Evolutionary conservation across 30 jellyfish, hydroid and myxozoan genomes (phyloP).

Genomic region (Aurelia sp.): DNA sequence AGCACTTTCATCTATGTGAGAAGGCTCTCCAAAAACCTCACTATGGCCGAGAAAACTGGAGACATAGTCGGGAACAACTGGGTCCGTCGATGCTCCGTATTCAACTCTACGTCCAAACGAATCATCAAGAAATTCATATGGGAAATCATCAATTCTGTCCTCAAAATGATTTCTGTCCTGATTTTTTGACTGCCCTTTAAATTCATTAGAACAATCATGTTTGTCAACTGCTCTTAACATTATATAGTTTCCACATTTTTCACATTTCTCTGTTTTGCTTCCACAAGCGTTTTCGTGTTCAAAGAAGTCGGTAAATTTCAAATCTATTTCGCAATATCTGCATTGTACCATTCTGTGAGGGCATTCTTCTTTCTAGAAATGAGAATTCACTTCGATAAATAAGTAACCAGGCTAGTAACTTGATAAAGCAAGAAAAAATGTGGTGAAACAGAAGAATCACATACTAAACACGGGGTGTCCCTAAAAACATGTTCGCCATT

Average conservation of each 20-base stretch:
- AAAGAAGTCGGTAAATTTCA: slow-evolving; percentile 18
- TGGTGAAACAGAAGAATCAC: no score
- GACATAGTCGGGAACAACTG: not conserved
- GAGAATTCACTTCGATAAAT: no score
- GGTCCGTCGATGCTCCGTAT: not conserved
- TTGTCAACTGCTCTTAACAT: slow-evolving; percentile 30
- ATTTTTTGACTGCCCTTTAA: not conserved
- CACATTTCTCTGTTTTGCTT: slow-evolving; percentile 66
- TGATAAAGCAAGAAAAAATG: no score
- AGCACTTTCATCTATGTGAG: not conserved
- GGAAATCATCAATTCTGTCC: not conserved
- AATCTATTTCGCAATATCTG: slow-evolving; percentile 49
- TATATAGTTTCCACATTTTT: slow-evolving; percentile 49
- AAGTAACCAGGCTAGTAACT: no score
- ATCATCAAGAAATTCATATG: not conserved
- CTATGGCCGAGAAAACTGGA: not conserved
- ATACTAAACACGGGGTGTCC: no score
- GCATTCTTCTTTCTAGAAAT: slow-evolving; percentile 47
- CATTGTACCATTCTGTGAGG: slow-evolving; percentile 53
- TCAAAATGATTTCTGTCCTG: not conserved
- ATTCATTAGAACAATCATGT: slow-evolving; percentile 33
- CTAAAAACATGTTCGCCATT: no score
- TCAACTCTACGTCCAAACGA: not conserved
- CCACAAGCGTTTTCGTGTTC: slow-evolving; percentile 71
- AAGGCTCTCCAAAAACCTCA: not conserved